Percentiles rank a stretch among this genome's conserved stretches.
phyloP scores from a whole-genome alignment of 2,113 vertebrate species.

The Cynocephalus volans region DNA sequence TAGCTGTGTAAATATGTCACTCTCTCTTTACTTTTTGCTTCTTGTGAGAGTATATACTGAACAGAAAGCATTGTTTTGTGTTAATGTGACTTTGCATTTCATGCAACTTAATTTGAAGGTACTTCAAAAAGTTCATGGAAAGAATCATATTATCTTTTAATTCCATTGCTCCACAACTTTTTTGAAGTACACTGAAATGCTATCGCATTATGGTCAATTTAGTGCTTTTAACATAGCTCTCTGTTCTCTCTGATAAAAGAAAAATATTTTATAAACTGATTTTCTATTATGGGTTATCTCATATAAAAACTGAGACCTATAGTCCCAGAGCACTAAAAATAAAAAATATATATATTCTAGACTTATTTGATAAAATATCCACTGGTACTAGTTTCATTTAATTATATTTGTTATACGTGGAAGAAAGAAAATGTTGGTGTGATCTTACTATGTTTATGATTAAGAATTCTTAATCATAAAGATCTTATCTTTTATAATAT shows the following conservation, averaged over 20 bases:
- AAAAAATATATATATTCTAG: neutral
- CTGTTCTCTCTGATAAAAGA: neutral
- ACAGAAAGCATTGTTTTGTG: neutral
- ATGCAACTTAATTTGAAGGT: neutral
- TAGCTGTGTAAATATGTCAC: neutral
- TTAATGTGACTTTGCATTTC: neutral
- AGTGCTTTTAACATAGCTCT: neutral
- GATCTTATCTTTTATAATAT: too few relatives aligned
- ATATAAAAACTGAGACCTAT: slow-evolving; percentile 6
- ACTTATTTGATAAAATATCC: neutral
- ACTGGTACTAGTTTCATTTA: neutral
- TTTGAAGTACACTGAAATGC: too few relatives aligned
- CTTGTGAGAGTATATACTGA: neutral
- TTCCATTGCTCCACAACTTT: too few relatives aligned
- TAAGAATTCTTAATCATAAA: neutral
- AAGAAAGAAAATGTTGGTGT: neutral
- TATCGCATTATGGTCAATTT: neutral
- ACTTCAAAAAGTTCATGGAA: too few relatives aligned
- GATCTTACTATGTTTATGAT: neutral
- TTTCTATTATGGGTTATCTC: neutral
- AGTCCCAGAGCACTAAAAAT: neutral
- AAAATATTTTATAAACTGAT: neutral
- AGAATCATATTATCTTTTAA: too few relatives aligned
- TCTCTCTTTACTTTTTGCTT: neutral
- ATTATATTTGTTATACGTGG: neutral